Evolutionary conservation across 2,797 vertebrate genomes (phyloP), one percentile per base, ranked within the genome.

Genomic region (Pelobates cultripes): DNA sequence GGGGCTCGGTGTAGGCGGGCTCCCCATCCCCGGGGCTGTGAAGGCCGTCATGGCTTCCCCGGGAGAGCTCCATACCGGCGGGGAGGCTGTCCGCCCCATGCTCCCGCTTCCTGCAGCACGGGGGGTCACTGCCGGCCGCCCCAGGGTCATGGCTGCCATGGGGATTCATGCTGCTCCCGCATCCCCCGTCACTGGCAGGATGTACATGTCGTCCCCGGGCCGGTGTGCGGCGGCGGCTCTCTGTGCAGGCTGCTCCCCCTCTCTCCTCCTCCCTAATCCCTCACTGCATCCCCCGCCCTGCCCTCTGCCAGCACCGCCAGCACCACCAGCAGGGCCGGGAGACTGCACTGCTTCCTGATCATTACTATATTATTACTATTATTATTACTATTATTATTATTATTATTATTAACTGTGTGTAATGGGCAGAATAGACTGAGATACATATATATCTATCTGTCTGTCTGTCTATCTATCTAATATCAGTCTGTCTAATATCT

Each of bases 251-350:
- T 72, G 64, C 84, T 77, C 60, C 80, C 44, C 55, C 47, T 3
- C 42, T 67, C 70, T 67, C 84, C 85, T 71, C 74, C 85, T 73
- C 74, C 76, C 82, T 83, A 75, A 79, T 71, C 41, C 67, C 43
- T 28, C 28, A 28, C 28, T 28, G 28, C 28, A 28, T 28, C 28
- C 63, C 71, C 82, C 77, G 72, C 82, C 82, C 77, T 28, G 47
- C 47, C 47, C 5, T 5, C 47, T 10, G 47, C 47, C 28, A 28
- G 28, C 28, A 28, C 28, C 2, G 47, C 47, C 28, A 28, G 28
- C 28, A 28, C 28, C 2, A 28, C 28, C 28, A 28, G 28, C 28
- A 28, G 28, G 28, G 28, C 28, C 28, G 28, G 28, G 28, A 28
- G 28, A 28, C 28, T 28, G 28, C 28, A 1, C 28, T 28, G 28